Conservation (phyloP, 64 coral and sea anemone genomes). For the Platygyra sinensis region DNA sequence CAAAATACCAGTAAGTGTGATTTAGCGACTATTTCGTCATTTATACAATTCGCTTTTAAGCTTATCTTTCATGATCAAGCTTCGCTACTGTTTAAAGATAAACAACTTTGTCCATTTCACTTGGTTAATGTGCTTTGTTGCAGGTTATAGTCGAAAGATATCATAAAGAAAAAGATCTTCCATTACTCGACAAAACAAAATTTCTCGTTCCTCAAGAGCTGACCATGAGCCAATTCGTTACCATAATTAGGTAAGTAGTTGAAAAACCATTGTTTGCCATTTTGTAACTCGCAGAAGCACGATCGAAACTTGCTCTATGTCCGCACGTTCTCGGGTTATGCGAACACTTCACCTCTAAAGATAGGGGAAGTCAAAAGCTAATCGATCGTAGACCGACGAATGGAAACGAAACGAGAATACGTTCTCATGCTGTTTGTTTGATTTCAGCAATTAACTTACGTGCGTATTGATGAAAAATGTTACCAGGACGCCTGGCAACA, state of each 20-base stretch:
- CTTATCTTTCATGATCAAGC: background rate
- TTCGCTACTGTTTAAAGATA: background rate
- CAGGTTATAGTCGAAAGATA: slow-evolving; percentile 99
- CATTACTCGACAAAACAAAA: slow-evolving; percentile 94
- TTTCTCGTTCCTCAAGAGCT: slow-evolving; percentile 97
- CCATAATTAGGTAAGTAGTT: slow-evolving; percentile 85
- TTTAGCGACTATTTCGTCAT: background rate
- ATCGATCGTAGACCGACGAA: background rate
- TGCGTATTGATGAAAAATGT: background rate
- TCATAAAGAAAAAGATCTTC: slow-evolving; percentile 98
- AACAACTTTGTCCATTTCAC: slow-evolving; percentile 21
- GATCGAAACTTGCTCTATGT: background rate
- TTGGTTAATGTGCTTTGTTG: background rate
- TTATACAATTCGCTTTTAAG: background rate
- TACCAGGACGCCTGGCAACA: background rate
- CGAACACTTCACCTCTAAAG: background rate
- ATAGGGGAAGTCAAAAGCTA: background rate
- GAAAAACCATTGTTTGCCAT: background rate
- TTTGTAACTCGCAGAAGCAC: background rate
- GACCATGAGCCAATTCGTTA: slow-evolving; percentile 99
- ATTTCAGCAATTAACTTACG: too few species aligned
- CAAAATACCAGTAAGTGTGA: slow-evolving; percentile 94
- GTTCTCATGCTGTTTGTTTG: too few species aligned
- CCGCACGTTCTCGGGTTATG: background rate
- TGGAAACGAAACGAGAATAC: too few species aligned